Conservation (phyloP, 2,888 invertebrate species). For the Netelia virgata region DNA sequence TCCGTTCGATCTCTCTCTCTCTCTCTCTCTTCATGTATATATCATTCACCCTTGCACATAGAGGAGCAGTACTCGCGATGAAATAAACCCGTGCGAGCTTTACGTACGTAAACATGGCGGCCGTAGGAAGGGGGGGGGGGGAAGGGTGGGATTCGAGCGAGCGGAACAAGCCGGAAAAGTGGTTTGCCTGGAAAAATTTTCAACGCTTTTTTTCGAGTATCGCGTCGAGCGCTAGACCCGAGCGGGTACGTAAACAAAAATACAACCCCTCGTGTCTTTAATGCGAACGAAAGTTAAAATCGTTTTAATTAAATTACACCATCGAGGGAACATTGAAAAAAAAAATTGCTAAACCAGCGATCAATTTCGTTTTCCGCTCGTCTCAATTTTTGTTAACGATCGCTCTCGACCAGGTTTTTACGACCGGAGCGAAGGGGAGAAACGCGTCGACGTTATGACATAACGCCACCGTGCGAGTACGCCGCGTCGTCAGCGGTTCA, state of each 20-base stretch:
- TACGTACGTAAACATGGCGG: conserved; percentile 62
- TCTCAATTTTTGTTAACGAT: background rate
- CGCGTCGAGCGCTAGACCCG: background rate
- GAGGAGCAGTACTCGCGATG: conserved; percentile 33
- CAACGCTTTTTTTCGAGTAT: conserved; percentile 48
- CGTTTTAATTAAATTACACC: background rate
- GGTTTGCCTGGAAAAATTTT: conserved; percentile 49
- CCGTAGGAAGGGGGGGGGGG: conserved; percentile 22
- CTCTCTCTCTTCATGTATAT: background rate
- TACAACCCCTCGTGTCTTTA: background rate
- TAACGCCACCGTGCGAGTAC: conserved; percentile 46
- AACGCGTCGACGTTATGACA: conserved; percentile 22
- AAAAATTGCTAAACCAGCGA: background rate
- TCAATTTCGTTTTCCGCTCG: background rate
- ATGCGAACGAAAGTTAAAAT: background rate
- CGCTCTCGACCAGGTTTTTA: background rate
- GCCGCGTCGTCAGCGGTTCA: conserved; percentile 71
- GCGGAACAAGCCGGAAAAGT: conserved; percentile 59
- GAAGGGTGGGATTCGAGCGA: too few species aligned
- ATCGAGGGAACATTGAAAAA: background rate
- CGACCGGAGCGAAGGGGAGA: background rate
- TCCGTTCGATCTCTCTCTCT: too few species aligned
- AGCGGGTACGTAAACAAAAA: conserved; percentile 3
- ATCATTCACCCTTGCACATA: background rate
- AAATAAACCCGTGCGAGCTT: conserved; percentile 56